These are phyloP conservation scores for Chionodraco myersi DNA, from an alignment of 2,113 vertebrate species.

Conservation along the genomic window DNA sequence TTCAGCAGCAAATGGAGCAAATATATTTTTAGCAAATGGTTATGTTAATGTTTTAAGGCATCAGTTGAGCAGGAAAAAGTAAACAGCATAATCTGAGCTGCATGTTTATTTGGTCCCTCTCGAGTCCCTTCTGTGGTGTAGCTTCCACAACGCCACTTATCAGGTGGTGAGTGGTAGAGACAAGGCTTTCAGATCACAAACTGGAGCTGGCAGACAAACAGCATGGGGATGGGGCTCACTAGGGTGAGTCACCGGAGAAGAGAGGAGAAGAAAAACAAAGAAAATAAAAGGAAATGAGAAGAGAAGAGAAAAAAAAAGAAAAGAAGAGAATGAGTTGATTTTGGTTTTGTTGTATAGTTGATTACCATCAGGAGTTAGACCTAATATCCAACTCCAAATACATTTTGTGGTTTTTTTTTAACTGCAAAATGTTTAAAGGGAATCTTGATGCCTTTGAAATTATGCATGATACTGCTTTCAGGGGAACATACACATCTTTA, in stretches of 20 bases:
- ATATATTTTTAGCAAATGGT: slow-evolving; percentile 2
- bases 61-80: slow-evolving; percentile 10
- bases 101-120: slow-evolving; percentile 19
- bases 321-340: neutral
- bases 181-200: slow-evolving; percentile 57
- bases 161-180: slow-evolving; percentile 22
- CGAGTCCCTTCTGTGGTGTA: slow-evolving; percentile 7
- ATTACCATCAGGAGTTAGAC: too few species aligned
- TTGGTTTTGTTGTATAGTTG: too few species aligned
- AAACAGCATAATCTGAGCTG: slow-evolving; percentile 9
- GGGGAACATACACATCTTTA: neutral
- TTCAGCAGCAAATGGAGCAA: neutral
- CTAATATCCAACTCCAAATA: neutral
- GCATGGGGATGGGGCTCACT: slow-evolving; percentile 17
- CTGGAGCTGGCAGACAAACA: slow-evolving; percentile 41
- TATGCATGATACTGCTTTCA: neutral
- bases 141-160: slow-evolving; percentile 42
- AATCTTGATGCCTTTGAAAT: slow-evolving; percentile 5
- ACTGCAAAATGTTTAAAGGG: neutral
- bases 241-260: slow-evolving; percentile 52
- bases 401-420: neutral
- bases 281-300: neutral
- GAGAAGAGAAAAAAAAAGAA: slow-evolving; percentile 22
- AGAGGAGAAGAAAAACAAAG: neutral
- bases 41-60: slow-evolving; percentile 6